phyloP scores from a whole-genome alignment of 2,797 vertebrate genomes.

The Cynopterus sphinx region DNA sequence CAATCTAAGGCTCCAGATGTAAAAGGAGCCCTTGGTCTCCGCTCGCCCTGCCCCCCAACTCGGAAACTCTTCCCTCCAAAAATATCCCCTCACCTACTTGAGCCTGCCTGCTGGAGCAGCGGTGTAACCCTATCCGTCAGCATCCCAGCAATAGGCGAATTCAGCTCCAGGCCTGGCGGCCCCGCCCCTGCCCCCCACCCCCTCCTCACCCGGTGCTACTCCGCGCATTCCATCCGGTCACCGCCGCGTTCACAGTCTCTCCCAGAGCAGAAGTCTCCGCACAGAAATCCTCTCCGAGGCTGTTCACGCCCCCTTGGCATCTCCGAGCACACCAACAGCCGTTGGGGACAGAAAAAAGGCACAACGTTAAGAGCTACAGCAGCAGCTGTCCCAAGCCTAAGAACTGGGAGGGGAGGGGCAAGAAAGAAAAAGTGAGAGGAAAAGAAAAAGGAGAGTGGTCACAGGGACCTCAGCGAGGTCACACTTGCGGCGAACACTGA shows the following conservation, averaged over 20 bases:
- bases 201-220: neutral
- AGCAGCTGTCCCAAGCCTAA: constrained; percentile 50
- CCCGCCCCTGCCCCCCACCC: neutral
- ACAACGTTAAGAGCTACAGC: constrained; percentile 53
- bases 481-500: neutral
- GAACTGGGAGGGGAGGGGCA: neutral
- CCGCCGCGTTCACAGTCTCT: neutral
- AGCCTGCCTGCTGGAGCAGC: neutral
- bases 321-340: constrained; percentile 40
- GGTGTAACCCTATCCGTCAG: constrained; percentile 40
- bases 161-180: neutral
- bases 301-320: neutral
- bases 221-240: neutral
- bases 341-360: constrained; percentile 48
- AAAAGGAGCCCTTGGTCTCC: neutral
- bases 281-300: neutral
- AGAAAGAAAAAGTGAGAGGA: constrained; percentile 26
- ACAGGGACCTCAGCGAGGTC: neutral
- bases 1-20: neutral
- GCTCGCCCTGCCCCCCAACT: constrained; percentile 19
- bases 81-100: neutral
- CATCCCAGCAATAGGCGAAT: constrained; percentile 39
- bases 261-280: neutral
- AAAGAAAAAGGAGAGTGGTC: neutral
- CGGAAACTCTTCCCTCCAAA: constrained; percentile 53